Base-by-base conservation (phyloP, 1,140 invertebrate genomes). In the Drosophila rufa region DNA sequence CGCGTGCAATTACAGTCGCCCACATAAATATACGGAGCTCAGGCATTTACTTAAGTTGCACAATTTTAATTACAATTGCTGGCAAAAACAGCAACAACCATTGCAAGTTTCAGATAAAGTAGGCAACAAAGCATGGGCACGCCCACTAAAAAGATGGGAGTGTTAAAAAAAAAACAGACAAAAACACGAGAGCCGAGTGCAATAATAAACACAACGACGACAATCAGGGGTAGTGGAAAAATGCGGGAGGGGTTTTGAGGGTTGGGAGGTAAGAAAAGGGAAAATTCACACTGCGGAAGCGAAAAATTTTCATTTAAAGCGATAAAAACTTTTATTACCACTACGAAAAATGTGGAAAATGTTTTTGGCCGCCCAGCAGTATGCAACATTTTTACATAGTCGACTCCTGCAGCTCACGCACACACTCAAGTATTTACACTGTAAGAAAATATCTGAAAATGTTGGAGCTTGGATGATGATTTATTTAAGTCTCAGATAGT, bases 251-350 rank as follows among this genome's bases (percentile, higher is more conserved):
- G 4, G 19, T 15, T 4, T 4, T 30, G 5, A 30, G 27, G n/a
- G 7, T n/a, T 17, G 42, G 25, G 42, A 4, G 42, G 55, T 46
- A 68, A 64, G 53, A 61, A 48, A 43, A 38, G 33, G 17, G 48
- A 76, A 78, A 71, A 64, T 55, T 47, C 58, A 71, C 76, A 78
- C 69, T 64, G 53, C 76, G 76, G 66, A 79, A 64, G 76, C 67
- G 64, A 71, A 81, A 76, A 77, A 68, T 61, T 61, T 68, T 79
- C 70, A 75, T 89, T 84, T 73, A 66, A 80, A 87, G 66, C 70
- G 80, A 84, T 89, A 84, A 87, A 89, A 87, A 84, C 84, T 85
- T 85, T 85, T 85, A 85, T 85, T 75, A 74, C 68, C 65, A 80
- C 79, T 77, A 86, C 73, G 62, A 77, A 67, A 80, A 69, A 84